Conservation (phyloP, 2,797 vertebrate genomes). For the Stomatorhinus walkeri region DNA sequence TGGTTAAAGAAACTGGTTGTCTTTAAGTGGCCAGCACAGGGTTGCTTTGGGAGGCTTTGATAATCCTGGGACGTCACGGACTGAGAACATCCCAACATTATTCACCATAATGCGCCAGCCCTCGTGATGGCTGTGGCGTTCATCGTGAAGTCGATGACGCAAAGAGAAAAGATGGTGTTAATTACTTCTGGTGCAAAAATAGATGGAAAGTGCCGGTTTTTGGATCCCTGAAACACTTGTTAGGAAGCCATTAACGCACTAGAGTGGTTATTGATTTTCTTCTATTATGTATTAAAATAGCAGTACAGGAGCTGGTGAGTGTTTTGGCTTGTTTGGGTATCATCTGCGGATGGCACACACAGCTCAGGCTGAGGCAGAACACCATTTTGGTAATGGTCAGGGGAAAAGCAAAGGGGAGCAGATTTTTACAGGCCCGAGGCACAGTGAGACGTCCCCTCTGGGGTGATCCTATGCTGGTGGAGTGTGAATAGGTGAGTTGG, state of each 20-base stretch:
- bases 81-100: not conserved
- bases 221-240: not conserved
- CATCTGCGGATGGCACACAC: not conserved
- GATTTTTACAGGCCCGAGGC: not conserved
- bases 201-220: not conserved
- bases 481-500: not conserved
- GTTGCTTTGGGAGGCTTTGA: not conserved
- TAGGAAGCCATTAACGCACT: slow-evolving; percentile 4
- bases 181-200: not conserved
- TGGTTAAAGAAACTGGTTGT: not conserved
- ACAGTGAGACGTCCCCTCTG: not conserved
- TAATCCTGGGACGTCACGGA: not conserved
- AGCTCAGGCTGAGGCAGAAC: not conserved
- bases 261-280: not conserved
- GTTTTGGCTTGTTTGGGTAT: not conserved
- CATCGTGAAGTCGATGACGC: not conserved
- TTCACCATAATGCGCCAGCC: not conserved
- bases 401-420: not conserved
- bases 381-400: not conserved
- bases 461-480: not conserved
- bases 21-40: not conserved
- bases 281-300: not conserved
- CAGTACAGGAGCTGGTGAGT: not conserved
- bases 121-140: not conserved
- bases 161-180: not conserved